Conservation (phyloP, 2,888 invertebrate genomes). For the Meteorus cinctellus region DNA sequence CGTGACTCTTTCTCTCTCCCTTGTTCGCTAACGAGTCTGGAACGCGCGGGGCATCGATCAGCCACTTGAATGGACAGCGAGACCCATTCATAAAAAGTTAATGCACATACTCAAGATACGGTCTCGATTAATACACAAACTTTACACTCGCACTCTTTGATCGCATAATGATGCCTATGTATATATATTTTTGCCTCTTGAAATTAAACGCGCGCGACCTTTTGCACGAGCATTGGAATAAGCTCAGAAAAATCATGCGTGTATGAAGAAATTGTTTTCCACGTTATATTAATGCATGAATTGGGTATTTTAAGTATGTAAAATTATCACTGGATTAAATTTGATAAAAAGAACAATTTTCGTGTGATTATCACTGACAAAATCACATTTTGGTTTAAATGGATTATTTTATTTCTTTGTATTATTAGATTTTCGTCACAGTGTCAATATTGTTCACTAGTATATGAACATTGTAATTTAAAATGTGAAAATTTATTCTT, state of each 20-base stretch:
- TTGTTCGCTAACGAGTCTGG: conserved; percentile 43
- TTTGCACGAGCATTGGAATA: neutral
- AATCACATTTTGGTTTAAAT: too few species aligned
- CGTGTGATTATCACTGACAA: too few species aligned
- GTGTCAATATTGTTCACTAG: too few species aligned
- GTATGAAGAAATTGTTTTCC: too few species aligned
- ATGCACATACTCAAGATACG: conserved; percentile 41
- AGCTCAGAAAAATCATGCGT: neutral
- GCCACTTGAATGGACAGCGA: conserved; percentile 53
- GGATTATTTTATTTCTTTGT: too few species aligned
- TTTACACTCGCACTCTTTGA: neutral
- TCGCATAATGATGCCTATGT: neutral
- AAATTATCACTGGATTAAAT: too few species aligned
- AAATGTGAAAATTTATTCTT: neutral
- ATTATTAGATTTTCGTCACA: too few species aligned
- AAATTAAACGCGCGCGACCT: neutral
- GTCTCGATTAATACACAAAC: neutral
- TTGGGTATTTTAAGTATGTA: too few species aligned
- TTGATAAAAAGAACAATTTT: too few species aligned
- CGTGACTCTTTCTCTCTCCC: conserved; percentile 39
- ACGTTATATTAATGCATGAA: too few species aligned
- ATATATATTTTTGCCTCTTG: neutral
- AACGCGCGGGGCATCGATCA: conserved; percentile 41
- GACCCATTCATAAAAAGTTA: conserved; percentile 60
- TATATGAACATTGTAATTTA: neutral